Percentiles rank a stretch among this genome's conserved stretches.
Conservation (phyloP, 2,888 invertebrate species). For the Eilema griseolum region DNA sequence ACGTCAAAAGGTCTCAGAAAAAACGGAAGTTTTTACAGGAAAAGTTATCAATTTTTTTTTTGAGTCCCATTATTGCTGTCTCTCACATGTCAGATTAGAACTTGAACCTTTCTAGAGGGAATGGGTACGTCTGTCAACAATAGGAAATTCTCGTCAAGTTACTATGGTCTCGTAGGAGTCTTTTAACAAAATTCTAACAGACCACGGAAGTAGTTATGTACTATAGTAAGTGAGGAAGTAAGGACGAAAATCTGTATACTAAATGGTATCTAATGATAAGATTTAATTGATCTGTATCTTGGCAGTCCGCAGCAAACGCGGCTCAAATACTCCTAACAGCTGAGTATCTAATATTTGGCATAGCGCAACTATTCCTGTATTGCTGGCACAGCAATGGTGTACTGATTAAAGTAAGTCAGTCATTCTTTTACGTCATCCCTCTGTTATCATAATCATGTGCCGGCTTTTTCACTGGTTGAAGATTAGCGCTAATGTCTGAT, state of each 20-base stretch:
- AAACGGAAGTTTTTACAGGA: too few relatives aligned
- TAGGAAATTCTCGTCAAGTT: too few relatives aligned
- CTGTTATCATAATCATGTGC: background rate
- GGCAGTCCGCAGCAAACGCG: constrained; percentile 68
- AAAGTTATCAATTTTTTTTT: too few relatives aligned
- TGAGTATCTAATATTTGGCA: constrained; percentile 76
- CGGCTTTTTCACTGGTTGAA: background rate
- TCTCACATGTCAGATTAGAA: too few relatives aligned
- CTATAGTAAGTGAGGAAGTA: too few relatives aligned
- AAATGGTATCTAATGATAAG: background rate
- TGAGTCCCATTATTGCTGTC: too few relatives aligned
- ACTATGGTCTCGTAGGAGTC: too few relatives aligned
- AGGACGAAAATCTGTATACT: too few relatives aligned
- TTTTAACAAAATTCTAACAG: too few relatives aligned
- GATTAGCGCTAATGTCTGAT: background rate
- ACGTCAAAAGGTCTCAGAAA: too few relatives aligned
- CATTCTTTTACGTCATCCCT: background rate
- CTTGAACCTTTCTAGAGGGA: too few relatives aligned
- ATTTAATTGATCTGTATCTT: background rate
- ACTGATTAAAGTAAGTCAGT: constrained; percentile 64
- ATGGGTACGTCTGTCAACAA: too few relatives aligned
- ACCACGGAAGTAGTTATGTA: background rate
- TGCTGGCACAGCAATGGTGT: constrained; percentile 81
- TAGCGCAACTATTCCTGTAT: constrained; percentile 75
- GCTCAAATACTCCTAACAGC: constrained; percentile 73